Evolutionary conservation across 2,113 vertebrate genomes (phyloP).

Genomic region (Apodemus speciosus): DNA sequence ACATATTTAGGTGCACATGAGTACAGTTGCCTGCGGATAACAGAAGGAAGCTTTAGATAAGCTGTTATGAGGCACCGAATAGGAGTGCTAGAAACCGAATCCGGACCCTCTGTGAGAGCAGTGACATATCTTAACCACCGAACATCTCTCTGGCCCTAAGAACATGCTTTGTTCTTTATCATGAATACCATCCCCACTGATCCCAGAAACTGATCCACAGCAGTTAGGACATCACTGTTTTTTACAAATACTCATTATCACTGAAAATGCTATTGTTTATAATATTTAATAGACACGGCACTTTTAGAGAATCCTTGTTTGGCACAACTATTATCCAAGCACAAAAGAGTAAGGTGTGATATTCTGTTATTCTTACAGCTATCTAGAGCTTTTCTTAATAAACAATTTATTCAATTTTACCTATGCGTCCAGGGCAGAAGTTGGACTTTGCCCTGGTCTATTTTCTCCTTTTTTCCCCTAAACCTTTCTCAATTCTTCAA

Average conservation of each 20-base stretch:
- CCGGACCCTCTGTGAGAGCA: neutral
- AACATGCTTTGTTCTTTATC: neutral
- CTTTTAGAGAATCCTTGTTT: neutral
- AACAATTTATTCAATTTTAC: conserved; percentile 17
- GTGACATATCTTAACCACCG: neutral
- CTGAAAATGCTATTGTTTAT: neutral
- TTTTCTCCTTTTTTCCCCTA: neutral
- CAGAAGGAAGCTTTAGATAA: neutral
- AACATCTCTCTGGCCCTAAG: neutral
- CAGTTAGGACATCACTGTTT: neutral
- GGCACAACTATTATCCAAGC: neutral
- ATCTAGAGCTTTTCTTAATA: neutral
- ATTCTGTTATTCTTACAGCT: neutral
- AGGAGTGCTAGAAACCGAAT: neutral
- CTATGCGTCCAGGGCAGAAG: neutral
- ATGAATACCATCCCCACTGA: neutral
- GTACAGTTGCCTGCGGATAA: neutral
- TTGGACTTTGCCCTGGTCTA: neutral
- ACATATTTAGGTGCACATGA: neutral
- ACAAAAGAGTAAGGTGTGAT: neutral
- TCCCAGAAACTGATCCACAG: neutral
- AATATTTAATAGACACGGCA: neutral
- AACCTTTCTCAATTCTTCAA: neutral
- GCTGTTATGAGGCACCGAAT: neutral
- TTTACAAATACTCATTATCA: neutral